Percentiles rank a stretch among this genome's conserved stretches.
phyloP scores from a whole-genome alignment of 2,113 vertebrate species.

The Ivindomyrus marchei region DNA sequence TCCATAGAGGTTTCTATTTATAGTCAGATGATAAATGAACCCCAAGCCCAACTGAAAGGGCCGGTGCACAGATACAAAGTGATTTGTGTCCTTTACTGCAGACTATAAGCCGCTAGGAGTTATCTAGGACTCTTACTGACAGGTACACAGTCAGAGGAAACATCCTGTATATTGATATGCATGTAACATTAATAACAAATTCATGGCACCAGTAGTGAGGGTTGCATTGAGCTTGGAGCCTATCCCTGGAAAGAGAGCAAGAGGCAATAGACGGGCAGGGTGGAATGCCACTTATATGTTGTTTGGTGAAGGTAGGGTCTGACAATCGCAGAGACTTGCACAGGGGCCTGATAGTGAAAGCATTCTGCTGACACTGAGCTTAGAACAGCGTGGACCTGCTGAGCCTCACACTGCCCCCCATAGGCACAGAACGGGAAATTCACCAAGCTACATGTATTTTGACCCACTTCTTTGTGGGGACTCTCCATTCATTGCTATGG shows the following conservation, averaged over 20 bases:
- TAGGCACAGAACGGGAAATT: not conserved
- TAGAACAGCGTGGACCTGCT: not conserved
- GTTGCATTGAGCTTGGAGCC: not conserved
- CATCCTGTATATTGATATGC: not conserved
- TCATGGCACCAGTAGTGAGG: not conserved
- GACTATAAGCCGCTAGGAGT: conserved; percentile 35
- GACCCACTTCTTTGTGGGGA: not conserved
- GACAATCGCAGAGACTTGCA: not conserved
- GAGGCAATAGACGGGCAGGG: not conserved
- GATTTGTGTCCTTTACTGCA: conserved; percentile 28
- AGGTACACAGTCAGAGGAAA: not conserved
- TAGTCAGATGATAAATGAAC: conserved; percentile 51
- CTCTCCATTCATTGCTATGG: too few species aligned
- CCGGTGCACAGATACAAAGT: conserved; percentile 30
- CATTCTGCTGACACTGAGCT: not conserved
- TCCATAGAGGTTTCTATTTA: conserved; percentile 39
- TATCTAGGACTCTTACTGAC: conserved; percentile 30
- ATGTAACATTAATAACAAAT: not conserved
- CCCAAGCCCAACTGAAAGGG: conserved; percentile 32
- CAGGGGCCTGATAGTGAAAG: not conserved
- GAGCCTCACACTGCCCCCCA: not conserved
- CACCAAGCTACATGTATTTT: not conserved
- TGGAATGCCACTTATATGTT: not conserved
- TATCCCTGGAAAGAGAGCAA: not conserved
- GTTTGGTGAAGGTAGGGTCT: not conserved